Evolutionary conservation across 2,113 vertebrate species (phyloP).

Genomic region (Aspiorhynchus laticeps): DNA sequence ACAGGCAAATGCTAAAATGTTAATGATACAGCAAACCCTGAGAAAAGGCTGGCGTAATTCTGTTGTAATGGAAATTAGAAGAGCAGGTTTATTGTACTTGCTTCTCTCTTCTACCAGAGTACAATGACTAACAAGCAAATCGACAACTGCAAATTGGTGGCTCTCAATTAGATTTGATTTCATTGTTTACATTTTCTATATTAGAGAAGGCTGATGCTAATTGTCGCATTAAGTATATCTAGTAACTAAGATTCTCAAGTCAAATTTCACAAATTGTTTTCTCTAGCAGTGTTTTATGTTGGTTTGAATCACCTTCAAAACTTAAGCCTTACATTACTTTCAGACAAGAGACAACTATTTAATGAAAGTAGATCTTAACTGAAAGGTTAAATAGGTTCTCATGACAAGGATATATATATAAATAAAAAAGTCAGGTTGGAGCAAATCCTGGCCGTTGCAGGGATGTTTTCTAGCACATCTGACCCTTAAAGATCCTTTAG

Average conservation of each 20-base stretch:
- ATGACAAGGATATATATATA: neutral
- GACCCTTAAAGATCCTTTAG: neutral
- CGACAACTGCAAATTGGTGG: neutral
- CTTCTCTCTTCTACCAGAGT: conserved; percentile 2
- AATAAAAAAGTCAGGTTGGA: neutral
- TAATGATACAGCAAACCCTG: conserved; percentile 47
- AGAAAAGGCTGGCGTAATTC: conserved; percentile 30
- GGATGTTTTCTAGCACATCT: neutral
- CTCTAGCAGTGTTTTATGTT: neutral
- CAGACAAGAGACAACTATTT: neutral
- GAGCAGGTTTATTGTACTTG: neutral
- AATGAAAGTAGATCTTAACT: neutral
- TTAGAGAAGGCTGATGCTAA: neutral
- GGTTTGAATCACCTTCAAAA: neutral
- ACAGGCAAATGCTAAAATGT: conserved; percentile 42
- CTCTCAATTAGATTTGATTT: neutral
- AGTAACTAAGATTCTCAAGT: neutral
- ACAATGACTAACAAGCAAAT: conserved; percentile 1
- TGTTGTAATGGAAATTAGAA: neutral
- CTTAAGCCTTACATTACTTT: neutral
- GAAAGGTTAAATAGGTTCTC: neutral
- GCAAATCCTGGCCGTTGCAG: neutral
- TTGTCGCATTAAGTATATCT: neutral
- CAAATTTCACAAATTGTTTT: neutral
- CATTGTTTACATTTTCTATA: neutral